phyloP scores from a whole-genome alignment of 2,888 invertebrate species.

The Lasius fuliginosus region DNA sequence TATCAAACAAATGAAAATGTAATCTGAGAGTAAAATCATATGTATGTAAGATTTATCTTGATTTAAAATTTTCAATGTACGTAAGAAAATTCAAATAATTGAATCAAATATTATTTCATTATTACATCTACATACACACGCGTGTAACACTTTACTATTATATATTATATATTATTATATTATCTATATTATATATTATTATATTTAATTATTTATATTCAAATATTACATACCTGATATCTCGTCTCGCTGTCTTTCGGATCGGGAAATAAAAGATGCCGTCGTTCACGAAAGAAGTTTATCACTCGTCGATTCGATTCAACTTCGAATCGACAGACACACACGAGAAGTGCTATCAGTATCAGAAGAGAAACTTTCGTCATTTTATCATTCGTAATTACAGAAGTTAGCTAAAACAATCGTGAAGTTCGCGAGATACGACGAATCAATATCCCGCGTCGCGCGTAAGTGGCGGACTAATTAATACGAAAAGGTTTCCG shows the following conservation, averaged over 20 bases:
- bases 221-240: neutral
- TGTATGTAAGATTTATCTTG: neutral
- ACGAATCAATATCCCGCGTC: neutral
- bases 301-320: neutral
- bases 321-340: neutral
- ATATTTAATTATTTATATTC: neutral
- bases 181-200: neutral
- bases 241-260: neutral
- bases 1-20: constrained; percentile 43
- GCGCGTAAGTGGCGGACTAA: neutral
- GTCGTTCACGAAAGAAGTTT: neutral
- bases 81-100: neutral
- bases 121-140: neutral
- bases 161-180: neutral
- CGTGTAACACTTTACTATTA: neutral
- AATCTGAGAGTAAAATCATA: constrained; percentile 25
- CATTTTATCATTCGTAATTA: neutral
- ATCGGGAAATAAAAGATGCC: neutral
- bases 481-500: constrained; percentile 53
- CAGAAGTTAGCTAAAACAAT: neutral
- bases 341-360: neutral
- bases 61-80: neutral
- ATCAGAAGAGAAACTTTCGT: neutral
- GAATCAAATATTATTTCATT: constrained; percentile 3
- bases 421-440: neutral